Evolutionary conservation across 2,113 vertebrate species (phyloP), one percentile per base, ranked within the genome.

Genomic region (Lagopus muta): DNA sequence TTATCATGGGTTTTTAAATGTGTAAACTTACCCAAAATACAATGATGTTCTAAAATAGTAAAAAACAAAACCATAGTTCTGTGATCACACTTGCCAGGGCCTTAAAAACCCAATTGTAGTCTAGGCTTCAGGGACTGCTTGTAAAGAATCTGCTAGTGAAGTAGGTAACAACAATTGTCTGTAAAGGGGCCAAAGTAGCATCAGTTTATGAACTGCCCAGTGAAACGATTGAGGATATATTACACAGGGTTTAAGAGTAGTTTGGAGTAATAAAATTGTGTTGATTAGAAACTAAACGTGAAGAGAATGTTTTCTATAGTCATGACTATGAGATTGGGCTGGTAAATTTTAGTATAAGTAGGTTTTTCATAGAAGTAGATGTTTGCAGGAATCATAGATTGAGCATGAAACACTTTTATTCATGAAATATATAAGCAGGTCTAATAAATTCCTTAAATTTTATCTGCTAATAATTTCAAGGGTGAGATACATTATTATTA

Each of bases 331-430:
- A 13, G 19, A n/a, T 10, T 62, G 24, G 14, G 4, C 42, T 79
- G 30, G 30, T 65, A 65, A 28, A 25, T 45, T 54, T 54, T 28
- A 54, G 52, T 54, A 28, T 16, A 54, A 28, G 27, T 54, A 54
- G 14, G 9, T 28, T 54, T 54, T 54, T 54, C 27, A 54, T 54
- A 28, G 14, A 28, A 54, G 14, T 30, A 45, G 36, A 42, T 43
- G 42, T 43, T 43, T 43, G 42, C 27, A 58, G 30, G 0, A 0
- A 5, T 43, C 36, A 21, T 5, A 61, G 4, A 1, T 58, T 67
- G 6, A 4, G 2, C 0, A 0, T 27, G 52, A 64, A 78, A 88
- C 5, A 24, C 3, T 42, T 58, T 32, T 30, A 30, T 62, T 72
- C 13, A 28, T 16, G 14, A 22, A 25, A 28, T 11, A 40, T 13